Conservation (phyloP, 1,140 invertebrate species). For the Apis laboriosa region DNA sequence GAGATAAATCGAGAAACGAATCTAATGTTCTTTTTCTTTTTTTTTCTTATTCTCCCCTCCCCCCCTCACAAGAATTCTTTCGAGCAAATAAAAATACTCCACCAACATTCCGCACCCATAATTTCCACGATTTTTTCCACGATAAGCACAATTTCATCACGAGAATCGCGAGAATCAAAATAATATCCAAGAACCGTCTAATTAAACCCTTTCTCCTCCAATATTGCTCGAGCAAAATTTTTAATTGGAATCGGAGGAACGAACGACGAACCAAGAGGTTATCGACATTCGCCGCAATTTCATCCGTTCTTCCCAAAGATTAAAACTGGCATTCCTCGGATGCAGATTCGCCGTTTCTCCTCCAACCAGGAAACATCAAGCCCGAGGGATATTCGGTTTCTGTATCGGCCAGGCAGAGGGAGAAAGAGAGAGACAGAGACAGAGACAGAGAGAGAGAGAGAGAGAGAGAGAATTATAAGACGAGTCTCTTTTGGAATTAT, state of each 20-base stretch:
- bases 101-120: not conserved
- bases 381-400: conserved; percentile 53
- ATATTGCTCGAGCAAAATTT: conserved; percentile 7
- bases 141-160: no score
- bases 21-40: no score
- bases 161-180: not conserved
- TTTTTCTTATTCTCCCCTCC: no score
- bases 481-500: conserved; percentile 76
- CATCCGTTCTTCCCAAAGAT: not conserved
- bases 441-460: not conserved
- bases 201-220: not conserved
- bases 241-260: conserved; percentile 8
- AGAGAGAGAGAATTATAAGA: conserved; percentile 60
- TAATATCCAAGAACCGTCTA: not conserved
- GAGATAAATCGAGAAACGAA: no score
- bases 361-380: not conserved
- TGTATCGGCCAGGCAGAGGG: conserved; percentile 48
- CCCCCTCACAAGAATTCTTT: no score
- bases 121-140: not conserved
- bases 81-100: no score
- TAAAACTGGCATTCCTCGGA: conserved; percentile 29
- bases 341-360: conserved; percentile 41
- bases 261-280: not conserved
- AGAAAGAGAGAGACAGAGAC: conserved; percentile 12
- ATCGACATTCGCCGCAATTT: conserved; percentile 24